These are phyloP conservation scores for Petromus typicus DNA, from an alignment of 2,113 vertebrate genomes.

Conservation along the genomic window DNA sequence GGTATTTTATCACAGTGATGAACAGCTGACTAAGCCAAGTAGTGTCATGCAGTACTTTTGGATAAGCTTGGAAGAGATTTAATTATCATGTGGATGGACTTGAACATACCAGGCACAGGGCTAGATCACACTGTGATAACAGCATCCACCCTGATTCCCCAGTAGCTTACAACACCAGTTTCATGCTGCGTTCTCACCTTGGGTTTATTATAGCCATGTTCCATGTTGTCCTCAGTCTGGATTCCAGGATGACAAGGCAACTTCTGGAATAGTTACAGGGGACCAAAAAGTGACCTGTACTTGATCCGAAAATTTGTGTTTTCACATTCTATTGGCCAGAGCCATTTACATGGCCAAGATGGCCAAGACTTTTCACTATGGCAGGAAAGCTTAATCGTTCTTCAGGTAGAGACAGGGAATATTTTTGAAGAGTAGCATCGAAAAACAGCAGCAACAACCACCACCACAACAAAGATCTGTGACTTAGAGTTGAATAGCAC, in stretches of 20 bases:
- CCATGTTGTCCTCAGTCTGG: neutral
- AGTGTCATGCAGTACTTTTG: neutral
- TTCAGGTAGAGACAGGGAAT: neutral
- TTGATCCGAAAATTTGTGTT: neutral
- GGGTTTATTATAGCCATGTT: neutral
- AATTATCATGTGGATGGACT: neutral
- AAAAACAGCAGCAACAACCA: neutral
- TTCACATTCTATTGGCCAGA: neutral
- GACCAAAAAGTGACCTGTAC: neutral
- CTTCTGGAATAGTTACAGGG: neutral
- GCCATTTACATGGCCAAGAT: neutral
- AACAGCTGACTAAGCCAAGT: neutral
- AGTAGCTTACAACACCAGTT: neutral
- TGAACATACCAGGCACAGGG: neutral
- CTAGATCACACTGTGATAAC: neutral
- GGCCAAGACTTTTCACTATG: neutral
- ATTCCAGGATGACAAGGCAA: neutral
- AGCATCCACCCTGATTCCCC: neutral
- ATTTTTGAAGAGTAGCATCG: slow-evolving; percentile 22
- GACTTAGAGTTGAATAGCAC: neutral
- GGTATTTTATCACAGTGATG: neutral
- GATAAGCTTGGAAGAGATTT: neutral
- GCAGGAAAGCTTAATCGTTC: neutral
- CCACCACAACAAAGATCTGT: neutral
- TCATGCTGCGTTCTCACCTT: neutral